Evolutionary conservation across 2,113 vertebrate species (phyloP).

Genomic region (Sus scrofa): DNA sequence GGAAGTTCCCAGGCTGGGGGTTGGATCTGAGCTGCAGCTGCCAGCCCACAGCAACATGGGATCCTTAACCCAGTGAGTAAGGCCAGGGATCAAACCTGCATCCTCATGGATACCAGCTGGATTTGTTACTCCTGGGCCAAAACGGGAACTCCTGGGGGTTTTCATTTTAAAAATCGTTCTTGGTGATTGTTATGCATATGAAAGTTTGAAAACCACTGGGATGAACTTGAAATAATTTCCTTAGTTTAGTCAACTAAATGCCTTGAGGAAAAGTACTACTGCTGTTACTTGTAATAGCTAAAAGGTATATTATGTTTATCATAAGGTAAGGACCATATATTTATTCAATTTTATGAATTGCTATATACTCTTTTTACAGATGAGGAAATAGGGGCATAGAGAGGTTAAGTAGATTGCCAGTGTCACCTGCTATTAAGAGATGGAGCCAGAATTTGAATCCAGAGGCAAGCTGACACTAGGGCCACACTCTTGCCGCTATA

Average conservation of each 20-base stretch:
- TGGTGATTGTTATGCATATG: neutral
- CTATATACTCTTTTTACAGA: neutral
- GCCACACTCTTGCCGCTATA: neutral
- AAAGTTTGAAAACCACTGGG: neutral
- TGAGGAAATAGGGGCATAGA: neutral
- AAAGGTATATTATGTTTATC: neutral
- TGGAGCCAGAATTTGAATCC: neutral
- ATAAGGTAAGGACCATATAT: neutral
- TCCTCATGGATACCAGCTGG: neutral
- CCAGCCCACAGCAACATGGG: too few relatives aligned
- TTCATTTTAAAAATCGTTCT: neutral
- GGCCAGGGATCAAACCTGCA: too few relatives aligned
- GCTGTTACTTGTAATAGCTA: neutral
- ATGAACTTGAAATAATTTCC: conserved; percentile 7
- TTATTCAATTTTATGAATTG: neutral
- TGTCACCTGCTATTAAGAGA: neutral
- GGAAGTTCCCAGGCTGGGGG: too few relatives aligned
- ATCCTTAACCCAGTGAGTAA: too few relatives aligned
- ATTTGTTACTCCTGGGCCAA: neutral
- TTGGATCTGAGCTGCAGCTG: too few relatives aligned
- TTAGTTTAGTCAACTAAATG: conserved; percentile 12
- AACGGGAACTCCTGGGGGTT: neutral
- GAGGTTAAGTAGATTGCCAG: neutral
- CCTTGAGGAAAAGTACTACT: neutral
- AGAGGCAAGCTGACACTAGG: neutral